These are phyloP conservation scores for Baccha elongata DNA, from an alignment of 2,888 invertebrate genomes.

Conservation along the genomic window DNA sequence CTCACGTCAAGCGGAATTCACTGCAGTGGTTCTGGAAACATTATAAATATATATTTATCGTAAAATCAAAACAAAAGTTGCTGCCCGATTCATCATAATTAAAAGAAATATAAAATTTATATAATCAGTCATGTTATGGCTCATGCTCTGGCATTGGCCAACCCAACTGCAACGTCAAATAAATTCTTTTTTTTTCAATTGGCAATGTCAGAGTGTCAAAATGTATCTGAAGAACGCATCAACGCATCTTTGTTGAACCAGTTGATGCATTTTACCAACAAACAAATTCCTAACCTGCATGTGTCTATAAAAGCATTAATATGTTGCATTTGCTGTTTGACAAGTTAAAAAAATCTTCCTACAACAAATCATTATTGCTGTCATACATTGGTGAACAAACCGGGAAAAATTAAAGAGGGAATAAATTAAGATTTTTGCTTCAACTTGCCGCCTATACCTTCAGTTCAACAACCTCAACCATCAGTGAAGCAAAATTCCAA, in stretches of 20 bases:
- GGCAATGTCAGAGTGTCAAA: slow-evolving; percentile 60
- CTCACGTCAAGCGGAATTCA: too few species aligned
- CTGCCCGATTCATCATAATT: too few species aligned
- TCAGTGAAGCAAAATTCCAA: slow-evolving; percentile 22
- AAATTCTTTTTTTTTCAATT: slow-evolving; percentile 4
- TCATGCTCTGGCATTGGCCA: too few species aligned
- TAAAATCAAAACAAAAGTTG: too few species aligned
- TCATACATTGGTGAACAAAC: slow-evolving; percentile 37
- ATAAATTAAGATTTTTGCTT: slow-evolving; percentile 58
- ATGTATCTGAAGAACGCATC: slow-evolving; percentile 57
- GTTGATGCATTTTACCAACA: slow-evolving; percentile 39
- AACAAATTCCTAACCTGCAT: slow-evolving; percentile 29
- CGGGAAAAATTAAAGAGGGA: slow-evolving; percentile 40
- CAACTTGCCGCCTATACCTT: slow-evolving; percentile 65
- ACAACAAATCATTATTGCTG: slow-evolving; percentile 69
- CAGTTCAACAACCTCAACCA: slow-evolving; percentile 65
- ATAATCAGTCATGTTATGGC: too few species aligned
- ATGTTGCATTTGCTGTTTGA: slow-evolving; percentile 44
- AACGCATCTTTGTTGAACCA: slow-evolving; percentile 43
- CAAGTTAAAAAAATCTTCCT: slow-evolving; percentile 53
- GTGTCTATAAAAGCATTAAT: slow-evolving; percentile 5
- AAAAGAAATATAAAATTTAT: too few species aligned
- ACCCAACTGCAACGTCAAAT: slow-evolving; percentile 5
- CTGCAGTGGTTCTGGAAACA: too few species aligned
- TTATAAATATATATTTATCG: too few species aligned